phyloP scores from a whole-genome alignment of 2,797 vertebrate species.

The Nyctibius grandis region DNA sequence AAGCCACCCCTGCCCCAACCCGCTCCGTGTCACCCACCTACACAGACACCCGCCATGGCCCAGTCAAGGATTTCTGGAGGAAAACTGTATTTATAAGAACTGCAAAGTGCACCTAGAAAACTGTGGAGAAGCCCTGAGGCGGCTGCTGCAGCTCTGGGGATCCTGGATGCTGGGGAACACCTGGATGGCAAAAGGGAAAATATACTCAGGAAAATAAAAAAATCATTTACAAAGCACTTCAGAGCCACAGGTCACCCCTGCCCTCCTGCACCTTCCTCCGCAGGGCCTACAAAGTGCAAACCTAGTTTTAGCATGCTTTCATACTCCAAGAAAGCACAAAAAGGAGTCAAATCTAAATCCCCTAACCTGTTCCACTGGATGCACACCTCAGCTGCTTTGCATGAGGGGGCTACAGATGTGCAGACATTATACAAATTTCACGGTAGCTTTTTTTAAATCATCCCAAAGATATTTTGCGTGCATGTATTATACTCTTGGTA shows the following conservation, averaged over 20 bases:
- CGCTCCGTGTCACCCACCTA: not conserved
- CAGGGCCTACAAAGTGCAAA: not conserved
- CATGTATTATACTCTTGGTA: fast-evolving
- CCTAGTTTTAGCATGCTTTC: not conserved
- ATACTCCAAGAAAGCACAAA: not conserved
- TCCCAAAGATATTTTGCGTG: not conserved
- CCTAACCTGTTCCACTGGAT: not conserved
- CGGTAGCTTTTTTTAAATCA: not conserved
- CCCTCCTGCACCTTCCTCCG: not conserved
- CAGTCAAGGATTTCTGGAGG: not conserved
- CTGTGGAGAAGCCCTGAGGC: not conserved
- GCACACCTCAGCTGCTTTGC: not conserved
- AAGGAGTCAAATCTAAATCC: not conserved
- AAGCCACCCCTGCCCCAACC: fast-evolving
- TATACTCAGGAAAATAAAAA: not conserved
- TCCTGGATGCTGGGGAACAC: not conserved
- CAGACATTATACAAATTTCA: not conserved
- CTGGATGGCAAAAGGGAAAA: not conserved
- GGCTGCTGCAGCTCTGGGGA: not conserved
- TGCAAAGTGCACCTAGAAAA: not conserved
- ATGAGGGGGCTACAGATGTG: not conserved
- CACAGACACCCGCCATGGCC: not conserved
- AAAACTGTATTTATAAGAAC: not conserved
- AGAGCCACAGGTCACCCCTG: not conserved
- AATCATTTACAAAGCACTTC: not conserved